These are phyloP conservation scores for Thamnophis sirtalis DNA, from an alignment of 2,113 vertebrate species.

Conservation along the genomic window DNA sequence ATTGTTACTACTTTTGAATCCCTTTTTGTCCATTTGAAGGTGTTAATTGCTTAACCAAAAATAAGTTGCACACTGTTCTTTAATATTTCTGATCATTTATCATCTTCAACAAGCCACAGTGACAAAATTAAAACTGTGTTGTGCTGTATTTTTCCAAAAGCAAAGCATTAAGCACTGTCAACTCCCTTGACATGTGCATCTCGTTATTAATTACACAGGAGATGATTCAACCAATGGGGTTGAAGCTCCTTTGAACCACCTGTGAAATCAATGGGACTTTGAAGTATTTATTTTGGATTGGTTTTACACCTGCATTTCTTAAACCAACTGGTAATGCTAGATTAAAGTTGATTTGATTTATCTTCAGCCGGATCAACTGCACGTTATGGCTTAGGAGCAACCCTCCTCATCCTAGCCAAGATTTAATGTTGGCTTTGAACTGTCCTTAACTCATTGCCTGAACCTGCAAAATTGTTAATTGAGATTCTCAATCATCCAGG, in stretches of 20 bases:
- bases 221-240: not conserved
- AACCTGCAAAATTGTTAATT: not conserved
- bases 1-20: constrained; percentile 27
- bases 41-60: constrained; percentile 34
- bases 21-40: constrained; percentile 14
- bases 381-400: not conserved
- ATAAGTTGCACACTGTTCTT: not conserved
- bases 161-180: not conserved
- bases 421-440: not conserved
- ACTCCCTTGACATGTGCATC: not conserved
- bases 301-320: not conserved
- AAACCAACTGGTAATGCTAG: not conserved
- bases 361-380: not conserved
- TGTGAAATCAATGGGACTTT: not conserved
- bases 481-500: no score
- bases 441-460: not conserved
- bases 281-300: not conserved
- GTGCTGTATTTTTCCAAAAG: not conserved
- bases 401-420: not conserved
- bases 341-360: not conserved
- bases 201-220: not conserved
- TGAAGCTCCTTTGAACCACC: not conserved
- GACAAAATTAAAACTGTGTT: not conserved
- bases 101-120: not conserved
- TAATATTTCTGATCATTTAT: constrained; percentile 31